Evolutionary conservation across 2,113 vertebrate genomes (phyloP), one percentile per base, ranked within the genome.

Genomic region (Indri indri): DNA sequence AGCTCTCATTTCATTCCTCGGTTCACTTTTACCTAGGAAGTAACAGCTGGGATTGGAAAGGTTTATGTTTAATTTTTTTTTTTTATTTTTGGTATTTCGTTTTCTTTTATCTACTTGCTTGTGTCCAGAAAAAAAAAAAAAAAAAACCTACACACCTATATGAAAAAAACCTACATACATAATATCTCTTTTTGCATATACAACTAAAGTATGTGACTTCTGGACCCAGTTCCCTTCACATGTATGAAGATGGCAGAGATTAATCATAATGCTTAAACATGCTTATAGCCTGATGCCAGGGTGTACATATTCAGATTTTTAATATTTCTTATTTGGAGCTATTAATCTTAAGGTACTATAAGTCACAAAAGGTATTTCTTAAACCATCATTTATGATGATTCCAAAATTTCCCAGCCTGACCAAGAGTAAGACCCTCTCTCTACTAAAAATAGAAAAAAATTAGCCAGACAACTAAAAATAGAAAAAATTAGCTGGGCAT

Each of bases 91-190:
- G 40, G 0, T 32, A 47, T 81, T 94, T 86, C 12, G 63, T 74
- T 91, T 94, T 95, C 59, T 89, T 89, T 76, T 45, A 76, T 82
- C n/a, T 82, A 70, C 54, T 71, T 91, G 25, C 22, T 77, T 45
- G 50, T 59, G 18, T 88, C 32, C 40, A 57, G 45, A 50, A 94
- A 95, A 90, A 70, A 68, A 32, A 71, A 25, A 71, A 40, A 71
- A 42, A 73, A 27, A 25, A 23, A 5, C 34, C 17, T 85, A 45
- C 1, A 57, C 22, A 65, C 9, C 34, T 87, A n/a, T 1, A 45
- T n/a, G 40, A 16, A 71, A 84, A 47, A 54, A 42, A 54, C 2
- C 30, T 50, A 37, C 27, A 9, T 5, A 45, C 22, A 32, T 22
- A 9, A 3, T 68, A 80, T 92, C 71, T 94, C 42, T 84, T 70